phyloP scores from a whole-genome alignment of 2,888 invertebrate genomes.

The Cataglyphis cursor region DNA sequence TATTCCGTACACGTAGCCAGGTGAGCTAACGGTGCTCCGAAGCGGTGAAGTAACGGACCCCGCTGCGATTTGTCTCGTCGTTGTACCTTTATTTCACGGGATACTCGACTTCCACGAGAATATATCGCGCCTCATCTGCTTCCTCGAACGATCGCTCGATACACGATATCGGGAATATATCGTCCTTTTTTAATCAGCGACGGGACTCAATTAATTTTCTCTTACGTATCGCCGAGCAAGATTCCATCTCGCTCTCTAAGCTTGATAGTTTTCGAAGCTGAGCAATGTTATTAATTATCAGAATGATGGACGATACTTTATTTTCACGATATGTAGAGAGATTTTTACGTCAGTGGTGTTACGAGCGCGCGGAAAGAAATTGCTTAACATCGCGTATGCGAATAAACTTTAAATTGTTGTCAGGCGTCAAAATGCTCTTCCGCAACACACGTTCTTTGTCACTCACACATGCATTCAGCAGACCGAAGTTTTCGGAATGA shows the following conservation, averaged over 20 bases:
- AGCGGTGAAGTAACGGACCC: slow-evolving; percentile 86
- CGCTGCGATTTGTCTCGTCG: slow-evolving; percentile 74
- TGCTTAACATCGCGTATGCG: background rate
- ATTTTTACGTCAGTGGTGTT: background rate
- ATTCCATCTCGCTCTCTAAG: background rate
- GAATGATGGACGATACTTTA: background rate
- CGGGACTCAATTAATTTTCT: background rate
- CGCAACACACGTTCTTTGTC: slow-evolving; percentile 6
- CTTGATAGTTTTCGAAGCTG: background rate
- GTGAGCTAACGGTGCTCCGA: slow-evolving; percentile 86
- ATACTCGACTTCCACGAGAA: slow-evolving; percentile 59
- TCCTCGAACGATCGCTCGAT: slow-evolving; percentile 5
- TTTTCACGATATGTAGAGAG: background rate
- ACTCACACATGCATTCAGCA: background rate
- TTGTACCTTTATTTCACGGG: slow-evolving; percentile 79
- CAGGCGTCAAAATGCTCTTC: slow-evolving; percentile 14
- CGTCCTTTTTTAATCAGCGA: background rate
- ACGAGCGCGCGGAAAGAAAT: background rate
- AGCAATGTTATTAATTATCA: background rate
- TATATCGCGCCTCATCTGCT: slow-evolving; percentile 40
- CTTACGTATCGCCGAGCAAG: background rate
- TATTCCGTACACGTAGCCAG: slow-evolving; percentile 84
- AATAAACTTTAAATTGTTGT: slow-evolving; percentile 15
- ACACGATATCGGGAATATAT: background rate
- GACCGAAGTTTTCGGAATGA: slow-evolving; percentile 59